A percentile compares a stretch with the other conserved stretches of the same genome.
Conservation (phyloP, 2,113 vertebrate species). For the Hemibagrus wyckioides region DNA sequence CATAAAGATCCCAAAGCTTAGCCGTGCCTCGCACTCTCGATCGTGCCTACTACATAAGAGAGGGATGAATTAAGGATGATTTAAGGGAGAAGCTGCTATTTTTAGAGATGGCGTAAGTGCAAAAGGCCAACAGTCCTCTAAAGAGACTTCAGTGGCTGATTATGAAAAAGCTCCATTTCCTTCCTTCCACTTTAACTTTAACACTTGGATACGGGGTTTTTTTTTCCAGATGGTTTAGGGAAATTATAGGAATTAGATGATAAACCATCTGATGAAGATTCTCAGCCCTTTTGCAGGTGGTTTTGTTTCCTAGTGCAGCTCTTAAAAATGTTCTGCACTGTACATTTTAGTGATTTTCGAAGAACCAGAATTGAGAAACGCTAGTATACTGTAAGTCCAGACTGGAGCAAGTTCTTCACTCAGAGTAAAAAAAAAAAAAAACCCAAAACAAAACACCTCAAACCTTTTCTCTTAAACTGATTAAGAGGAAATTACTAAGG, state of each 20-base stretch:
- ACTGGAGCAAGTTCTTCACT: neutral
- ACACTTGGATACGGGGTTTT: neutral
- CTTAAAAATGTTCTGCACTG: neutral
- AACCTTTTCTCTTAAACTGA: neutral
- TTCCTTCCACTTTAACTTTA: too few species aligned
- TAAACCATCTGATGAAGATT: neutral
- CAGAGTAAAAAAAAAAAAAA: neutral
- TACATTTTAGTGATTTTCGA: neutral
- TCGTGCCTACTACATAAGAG: neutral
- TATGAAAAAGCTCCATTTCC: constrained; percentile 1
- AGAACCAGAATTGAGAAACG: neutral
- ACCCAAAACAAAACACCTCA: too few species aligned
- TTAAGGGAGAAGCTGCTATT: constrained; percentile 28
- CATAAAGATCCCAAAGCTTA: constrained; percentile 11
- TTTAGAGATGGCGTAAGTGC: constrained; percentile 16
- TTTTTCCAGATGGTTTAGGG: neutral
- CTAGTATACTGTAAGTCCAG: neutral
- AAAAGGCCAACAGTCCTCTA: neutral
- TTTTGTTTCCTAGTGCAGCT: neutral
- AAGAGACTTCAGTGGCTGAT: neutral
- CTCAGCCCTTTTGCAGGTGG: neutral
- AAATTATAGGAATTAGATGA: neutral
- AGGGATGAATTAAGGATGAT: constrained; percentile 1
- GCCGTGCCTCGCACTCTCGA: neutral
- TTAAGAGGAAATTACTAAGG: neutral